Base-by-base conservation (phyloP, 1,140 invertebrate genomes). In the Muscidifurax raptorellus region DNA sequence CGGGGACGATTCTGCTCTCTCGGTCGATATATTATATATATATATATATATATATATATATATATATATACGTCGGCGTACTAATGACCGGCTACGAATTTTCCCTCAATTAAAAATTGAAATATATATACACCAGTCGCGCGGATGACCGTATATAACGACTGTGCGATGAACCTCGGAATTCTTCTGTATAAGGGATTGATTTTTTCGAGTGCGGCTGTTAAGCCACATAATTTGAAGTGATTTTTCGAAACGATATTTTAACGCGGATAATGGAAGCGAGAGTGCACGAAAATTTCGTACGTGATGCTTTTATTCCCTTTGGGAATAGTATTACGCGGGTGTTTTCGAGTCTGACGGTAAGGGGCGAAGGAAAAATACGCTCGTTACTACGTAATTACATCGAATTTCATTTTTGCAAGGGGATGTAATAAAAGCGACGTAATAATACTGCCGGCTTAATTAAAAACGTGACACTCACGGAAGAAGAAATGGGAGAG, bases 31-130 rank as follows among this genome's bases (percentile, higher is more conserved):
- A n/a, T n/a, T 47, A 18, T 18, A 18, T 18, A 47, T 4, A 15
- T 13, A 18, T 18, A 47, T 9, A 47, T 47, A 91, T 47, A 18
- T 18, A 18, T 18, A 47, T 47, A 18, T 18, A 18, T 18, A 47
- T 4, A 15, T 13, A 18, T 18, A 47, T 9, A 47, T 47, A 91
- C 83, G 86, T 82, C 76, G 82, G 86, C 80, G 87, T 87, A 91
- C 89, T 91, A 91, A 91, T 91, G 90, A 91, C 90, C 90, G 36
- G 36, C 89, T 89, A 69, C 85, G 78, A 87, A 87, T 88, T 90
- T 89, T 91, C 87, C 88, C 89, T 88, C 86, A 86, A 88, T 88
- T 86, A 89, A 86, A 87, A 88, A 88, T 89, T 87, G 86, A 88
- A 88, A 88, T 87, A 88, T 87, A 72, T n/a, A 64, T 18, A 12